Evolutionary conservation across 2,888 invertebrate species (phyloP).

Genomic region (Rhagonycha fulva): DNA sequence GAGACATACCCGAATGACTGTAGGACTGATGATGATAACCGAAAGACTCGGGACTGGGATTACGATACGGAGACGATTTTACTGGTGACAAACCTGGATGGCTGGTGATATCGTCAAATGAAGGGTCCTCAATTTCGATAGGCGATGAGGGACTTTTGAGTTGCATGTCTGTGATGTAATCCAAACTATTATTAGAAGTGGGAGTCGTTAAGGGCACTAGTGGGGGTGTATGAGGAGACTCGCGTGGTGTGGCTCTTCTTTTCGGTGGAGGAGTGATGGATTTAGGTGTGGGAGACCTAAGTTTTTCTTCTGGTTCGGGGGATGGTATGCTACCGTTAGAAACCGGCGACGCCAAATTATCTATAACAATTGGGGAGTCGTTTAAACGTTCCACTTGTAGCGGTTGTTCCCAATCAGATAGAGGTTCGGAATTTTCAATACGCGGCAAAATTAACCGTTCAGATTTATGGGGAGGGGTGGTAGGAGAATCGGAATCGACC

Average conservation of each 20-base stretch:
- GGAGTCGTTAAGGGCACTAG: slow-evolving; percentile 7
- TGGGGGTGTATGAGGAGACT: slow-evolving; percentile 72
- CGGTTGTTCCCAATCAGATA: slow-evolving; percentile 50
- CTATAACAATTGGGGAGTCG: slow-evolving; percentile 30
- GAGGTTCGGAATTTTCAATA: slow-evolving; percentile 42
- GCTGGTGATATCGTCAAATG: slow-evolving; percentile 22
- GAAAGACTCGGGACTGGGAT: slow-evolving; percentile 48
- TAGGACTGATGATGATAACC: slow-evolving; percentile 38
- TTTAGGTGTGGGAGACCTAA: slow-evolving; percentile 44
- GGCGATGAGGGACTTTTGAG: slow-evolving; percentile 36
- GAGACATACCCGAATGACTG: slow-evolving; percentile 45
- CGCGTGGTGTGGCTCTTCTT: slow-evolving; percentile 45
- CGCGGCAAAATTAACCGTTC: slow-evolving; percentile 32
- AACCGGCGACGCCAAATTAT: slow-evolving; percentile 52
- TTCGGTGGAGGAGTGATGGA: slow-evolving; percentile 56
- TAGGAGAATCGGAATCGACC: slow-evolving; percentile 64
- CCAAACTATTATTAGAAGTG: slow-evolving; percentile 21
- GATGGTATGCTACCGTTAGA: slow-evolving; percentile 54
- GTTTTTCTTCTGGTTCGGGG: slow-evolving; percentile 44
- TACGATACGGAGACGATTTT: slow-evolving; percentile 48
- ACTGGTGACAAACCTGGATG: slow-evolving; percentile 38
- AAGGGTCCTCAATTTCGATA: slow-evolving; percentile 42
- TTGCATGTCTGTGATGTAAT: slow-evolving; percentile 34
- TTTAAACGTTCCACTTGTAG: slow-evolving; percentile 40
- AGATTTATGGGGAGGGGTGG: slow-evolving; percentile 56